These are phyloP conservation scores for Phacellophora camtschatica DNA, from an alignment of 30 jellyfish, hydroid and myxozoan species.

Conservation along the genomic window DNA sequence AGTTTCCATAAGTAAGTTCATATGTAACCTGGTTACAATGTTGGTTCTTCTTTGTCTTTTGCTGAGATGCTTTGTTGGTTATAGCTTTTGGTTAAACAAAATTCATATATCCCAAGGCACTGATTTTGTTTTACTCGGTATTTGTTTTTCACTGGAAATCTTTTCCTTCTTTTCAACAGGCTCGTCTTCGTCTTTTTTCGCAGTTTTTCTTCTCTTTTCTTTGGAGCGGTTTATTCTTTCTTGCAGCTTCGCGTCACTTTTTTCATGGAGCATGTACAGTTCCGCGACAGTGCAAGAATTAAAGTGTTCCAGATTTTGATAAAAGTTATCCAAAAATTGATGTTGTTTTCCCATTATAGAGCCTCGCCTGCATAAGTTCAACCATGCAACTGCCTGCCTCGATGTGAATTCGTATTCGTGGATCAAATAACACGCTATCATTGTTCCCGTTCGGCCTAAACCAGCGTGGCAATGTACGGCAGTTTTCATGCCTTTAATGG, in stretches of 20 bases:
- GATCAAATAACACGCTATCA: conserved; percentile 80
- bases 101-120: too few species aligned
- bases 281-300: background rate
- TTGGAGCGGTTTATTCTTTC: background rate
- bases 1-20: too few species aligned
- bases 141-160: too few species aligned
- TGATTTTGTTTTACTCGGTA: too few species aligned
- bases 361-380: conserved; percentile 87
- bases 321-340: conserved; percentile 59
- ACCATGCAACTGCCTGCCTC: conserved; percentile 90
- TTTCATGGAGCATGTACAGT: background rate
- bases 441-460: conserved; percentile 92
- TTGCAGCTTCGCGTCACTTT: background rate
- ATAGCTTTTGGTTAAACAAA: too few species aligned
- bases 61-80: too few species aligned
- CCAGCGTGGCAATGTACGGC: conserved; percentile 99
- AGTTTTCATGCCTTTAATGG: conserved; percentile 34
- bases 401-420: conserved; percentile 70
- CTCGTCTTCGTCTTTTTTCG: background rate
- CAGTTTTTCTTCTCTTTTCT: background rate
- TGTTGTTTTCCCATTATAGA: conserved; percentile 95
- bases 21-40: too few species aligned
- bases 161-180: background rate
- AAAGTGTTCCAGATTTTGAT: background rate
- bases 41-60: too few species aligned